Evolutionary conservation across 2,797 vertebrate species (phyloP), one percentile per base, ranked within the genome.

Genomic region (Syngnathus rostellatus): DNA sequence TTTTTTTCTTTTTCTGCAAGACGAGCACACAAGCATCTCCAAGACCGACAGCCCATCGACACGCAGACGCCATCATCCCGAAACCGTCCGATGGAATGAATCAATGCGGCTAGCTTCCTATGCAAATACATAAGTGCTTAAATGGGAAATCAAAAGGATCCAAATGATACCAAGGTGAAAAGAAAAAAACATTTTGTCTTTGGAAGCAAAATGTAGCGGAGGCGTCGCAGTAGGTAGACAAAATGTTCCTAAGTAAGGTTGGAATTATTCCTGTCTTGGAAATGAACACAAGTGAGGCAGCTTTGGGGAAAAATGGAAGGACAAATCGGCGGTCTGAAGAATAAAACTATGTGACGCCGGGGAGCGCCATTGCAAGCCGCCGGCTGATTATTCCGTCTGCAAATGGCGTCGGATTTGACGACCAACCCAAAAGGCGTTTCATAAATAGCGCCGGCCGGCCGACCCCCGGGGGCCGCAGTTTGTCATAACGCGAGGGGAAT

Each of bases 401-500:
- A 86, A 87, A 89, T 81, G 79, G 81, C 80, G 75, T 60, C 75
- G 3, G 86, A 87, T 85, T 89, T 89, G 89, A 90, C 85, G 31
- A 84, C 74, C 75, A 84, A 81, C 87, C 86, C 83, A 83, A 85
- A 88, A 86, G 55, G 88, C 82, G 80, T 85, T 89, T 84, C 45
- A 83, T 88, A 86, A 86, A 89, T 85, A 81, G 85, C 87, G 73
- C 74, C 23, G 23, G 23, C 23, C 23, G 23, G 23, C 23, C 80
- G 74, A 86, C 88, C 88, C 17, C 23, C n/a, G 60, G 59, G 55
- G 88, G 87, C 84, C 83, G 83, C 85, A 76, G 88, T 92, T 91
- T 91, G 88, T 92, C 91, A 92, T 89, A 88, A 90, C 85, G 86
- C 82, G 77, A 88, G 60, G 40, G 86, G 90, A 92, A 92, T 92